Base-by-base conservation (phyloP, 2,797 vertebrate species). In the Hippoglossus hippoglossus region DNA sequence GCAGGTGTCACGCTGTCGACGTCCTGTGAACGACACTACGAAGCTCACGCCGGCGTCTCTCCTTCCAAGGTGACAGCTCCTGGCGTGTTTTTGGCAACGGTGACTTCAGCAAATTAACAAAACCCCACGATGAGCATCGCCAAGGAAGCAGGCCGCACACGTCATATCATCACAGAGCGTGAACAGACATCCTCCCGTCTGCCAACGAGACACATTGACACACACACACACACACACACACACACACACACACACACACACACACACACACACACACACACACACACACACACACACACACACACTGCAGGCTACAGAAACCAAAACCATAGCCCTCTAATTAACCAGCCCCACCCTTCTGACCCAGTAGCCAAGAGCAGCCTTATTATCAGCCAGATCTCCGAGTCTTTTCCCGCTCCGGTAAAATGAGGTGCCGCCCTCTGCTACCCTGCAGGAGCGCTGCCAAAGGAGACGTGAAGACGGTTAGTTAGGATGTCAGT, bases 81-180 rank as follows among this genome's bases (percentile, higher is more conserved):
- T 73, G 86, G 72, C 76, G 87, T 67, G 85, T 78, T 86, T 13
- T 77, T 93, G 93, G 93, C 91, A 85, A 80, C 3, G 68, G 75
- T 76, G 59, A 67, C 56, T 73, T 80, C 80, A 83, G 79, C 88
- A 93, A 93, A 94, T 93, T 92, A 94, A 91, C 90, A 89, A 82
- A 86, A 76, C 71, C 82, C 78, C 82, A 85, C 51, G 61, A 87
- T 54, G 82, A 11, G 39, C 62, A 55, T 44, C 65, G 61, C 79
- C 67, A 66, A 78, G 54, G 69, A 81, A 71, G n/a, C 65, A 2
- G 70, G 61, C 55, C 64, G 36, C 71, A 57, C 54, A 25, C 28
- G 41, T 24, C 55, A 58, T 64, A 57, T 60, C 69, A 46, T 75
- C 75, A 52, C 57, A 73, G 68, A 63, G 72, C 26, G 71, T n/a